These are phyloP conservation scores for Phthorimaea operculella DNA, from an alignment of 1,140 invertebrate species.

Conservation along the genomic window DNA sequence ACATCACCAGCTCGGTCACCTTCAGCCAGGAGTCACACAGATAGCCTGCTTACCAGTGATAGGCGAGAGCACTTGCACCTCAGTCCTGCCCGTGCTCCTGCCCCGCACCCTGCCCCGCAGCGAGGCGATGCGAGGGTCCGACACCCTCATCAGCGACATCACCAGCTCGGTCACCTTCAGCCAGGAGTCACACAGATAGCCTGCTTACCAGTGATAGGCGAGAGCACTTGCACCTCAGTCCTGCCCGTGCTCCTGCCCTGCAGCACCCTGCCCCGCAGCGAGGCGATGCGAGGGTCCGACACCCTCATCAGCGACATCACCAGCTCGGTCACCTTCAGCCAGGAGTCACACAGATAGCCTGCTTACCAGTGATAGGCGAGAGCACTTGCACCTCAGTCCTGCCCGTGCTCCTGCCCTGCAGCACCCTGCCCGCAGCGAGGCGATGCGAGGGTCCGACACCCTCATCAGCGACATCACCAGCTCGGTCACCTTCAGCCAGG, in stretches of 20 bases:
- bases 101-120: constrained; percentile 86
- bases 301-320: constrained; percentile 84
- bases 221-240: constrained; percentile 93
- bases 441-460: no score
- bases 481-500: no score
- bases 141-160: constrained; percentile 81
- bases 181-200: constrained; percentile 84
- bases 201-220: constrained; percentile 80
- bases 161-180: constrained; percentile 93
- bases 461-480: no score
- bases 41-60: no score
- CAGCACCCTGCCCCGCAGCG: constrained; percentile 81
- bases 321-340: constrained; percentile 90
- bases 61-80: constrained; percentile 95
- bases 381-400: constrained; percentile 93
- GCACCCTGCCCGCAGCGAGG: constrained; percentile 80
- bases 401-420: constrained; percentile 89
- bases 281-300: constrained; percentile 88
- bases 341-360: constrained; percentile 82
- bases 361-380: constrained; percentile 82
- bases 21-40: no score
- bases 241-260: constrained; percentile 89
- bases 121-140: constrained; percentile 87
- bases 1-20: no score
- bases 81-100: constrained; percentile 87